phyloP scores from a whole-genome alignment of 2,113 vertebrate genomes.

The Bujurquina vittata region DNA sequence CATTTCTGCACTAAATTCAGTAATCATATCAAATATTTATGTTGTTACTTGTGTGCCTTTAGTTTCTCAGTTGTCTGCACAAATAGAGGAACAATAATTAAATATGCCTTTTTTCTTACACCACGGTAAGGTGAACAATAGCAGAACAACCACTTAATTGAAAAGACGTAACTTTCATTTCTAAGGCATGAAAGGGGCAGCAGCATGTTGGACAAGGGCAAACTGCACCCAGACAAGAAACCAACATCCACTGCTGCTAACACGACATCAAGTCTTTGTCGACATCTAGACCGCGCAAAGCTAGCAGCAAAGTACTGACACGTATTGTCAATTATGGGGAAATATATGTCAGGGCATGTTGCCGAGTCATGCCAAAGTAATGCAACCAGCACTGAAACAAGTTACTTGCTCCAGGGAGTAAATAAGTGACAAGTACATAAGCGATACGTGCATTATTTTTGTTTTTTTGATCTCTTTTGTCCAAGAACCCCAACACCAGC shows the following conservation, averaged over 20 bases:
- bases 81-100: no score
- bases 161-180: not conserved
- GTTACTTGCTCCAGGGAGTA: not conserved
- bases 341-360: not conserved
- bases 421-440: not conserved
- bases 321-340: not conserved
- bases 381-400: not conserved
- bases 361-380: not conserved
- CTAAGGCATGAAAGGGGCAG: not conserved
- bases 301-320: not conserved
- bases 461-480: not conserved
- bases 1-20: no score
- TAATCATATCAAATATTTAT: no score
- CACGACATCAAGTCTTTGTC: no score
- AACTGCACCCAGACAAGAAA: not conserved
- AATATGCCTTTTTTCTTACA: no score
- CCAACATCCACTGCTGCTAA: not conserved
- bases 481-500: not conserved
- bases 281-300: not conserved
- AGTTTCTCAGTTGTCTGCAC: no score
- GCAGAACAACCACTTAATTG: not conserved
- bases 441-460: not conserved
- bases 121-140: no score
- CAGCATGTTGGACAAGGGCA: not conserved
- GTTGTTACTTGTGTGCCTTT: no score